A percentile compares a stretch with the other conserved stretches of the same genome.
Conservation (phyloP, 1,140 invertebrate genomes). For the Rhagoletis zephyria region DNA sequence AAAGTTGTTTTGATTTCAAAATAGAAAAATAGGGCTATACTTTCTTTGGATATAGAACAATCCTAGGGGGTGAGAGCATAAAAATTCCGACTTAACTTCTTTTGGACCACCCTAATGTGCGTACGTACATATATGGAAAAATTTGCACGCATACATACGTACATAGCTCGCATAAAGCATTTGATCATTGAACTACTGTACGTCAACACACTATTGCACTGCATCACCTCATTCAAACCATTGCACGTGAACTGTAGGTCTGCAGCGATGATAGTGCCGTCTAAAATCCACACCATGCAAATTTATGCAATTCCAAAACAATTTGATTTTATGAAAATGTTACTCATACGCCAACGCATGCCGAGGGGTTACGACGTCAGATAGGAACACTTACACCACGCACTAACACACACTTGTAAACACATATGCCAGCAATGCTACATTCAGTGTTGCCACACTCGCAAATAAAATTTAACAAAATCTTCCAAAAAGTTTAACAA, state of each 20-base stretch:
- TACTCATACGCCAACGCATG: background rate
- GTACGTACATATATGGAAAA: background rate
- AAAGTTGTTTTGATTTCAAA: no score
- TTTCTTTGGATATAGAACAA: no score
- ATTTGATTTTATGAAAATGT: constrained; percentile 53
- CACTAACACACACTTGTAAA: background rate
- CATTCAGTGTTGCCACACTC: background rate
- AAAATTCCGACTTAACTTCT: no score
- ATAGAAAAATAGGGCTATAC: no score
- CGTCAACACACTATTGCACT: background rate
- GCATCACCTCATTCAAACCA: background rate
- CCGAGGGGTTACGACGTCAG: background rate
- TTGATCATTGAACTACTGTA: background rate
- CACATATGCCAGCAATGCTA: background rate
- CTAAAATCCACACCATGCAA: constrained; percentile 15
- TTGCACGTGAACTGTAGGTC: background rate
- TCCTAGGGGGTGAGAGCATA: no score
- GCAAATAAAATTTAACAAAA: no score
- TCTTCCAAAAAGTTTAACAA: no score
- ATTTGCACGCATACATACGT: background rate
- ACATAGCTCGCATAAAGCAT: background rate
- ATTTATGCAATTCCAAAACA: constrained; percentile 39
- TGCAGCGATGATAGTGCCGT: background rate
- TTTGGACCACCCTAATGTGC: no score
- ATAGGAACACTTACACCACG: background rate